A percentile compares a stretch with the other conserved stretches of the same genome.
Conservation (phyloP, 1,140 invertebrate genomes). For the Penaeus indicus region DNA sequence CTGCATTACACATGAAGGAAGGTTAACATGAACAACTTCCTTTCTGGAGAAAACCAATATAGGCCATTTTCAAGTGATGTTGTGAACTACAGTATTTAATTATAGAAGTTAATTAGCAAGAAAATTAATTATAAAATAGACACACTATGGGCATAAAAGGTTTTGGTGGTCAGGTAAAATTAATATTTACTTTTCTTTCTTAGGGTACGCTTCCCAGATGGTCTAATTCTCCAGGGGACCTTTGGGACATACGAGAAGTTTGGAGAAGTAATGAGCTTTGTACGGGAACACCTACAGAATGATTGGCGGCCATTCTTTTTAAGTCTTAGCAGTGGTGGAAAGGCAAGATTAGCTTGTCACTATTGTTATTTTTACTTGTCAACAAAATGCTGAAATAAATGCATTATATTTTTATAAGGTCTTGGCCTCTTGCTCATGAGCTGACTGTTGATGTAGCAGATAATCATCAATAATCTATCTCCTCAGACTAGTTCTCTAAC, state of each 20-base stretch:
- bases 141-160: too few relatives aligned
- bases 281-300: slow-evolving; percentile 79
- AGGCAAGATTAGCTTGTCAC: slow-evolving; percentile 41
- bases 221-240: slow-evolving; percentile 85
- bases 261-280: slow-evolving; percentile 79
- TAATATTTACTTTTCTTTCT: neutral
- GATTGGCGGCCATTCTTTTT: slow-evolving; percentile 78
- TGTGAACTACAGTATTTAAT: too few relatives aligned
- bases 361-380: neutral
- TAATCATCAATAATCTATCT: neutral
- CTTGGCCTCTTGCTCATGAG: too few relatives aligned
- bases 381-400: neutral
- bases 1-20: too few relatives aligned
- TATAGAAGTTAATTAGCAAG: too few relatives aligned
- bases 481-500: neutral
- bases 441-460: too few relatives aligned
- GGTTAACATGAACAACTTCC: too few relatives aligned
- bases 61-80: too few relatives aligned
- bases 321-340: slow-evolving; percentile 68
- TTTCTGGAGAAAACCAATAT: too few relatives aligned
- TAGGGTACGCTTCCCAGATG: slow-evolving; percentile 88
- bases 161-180: neutral
- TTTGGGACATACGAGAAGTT: slow-evolving; percentile 85
- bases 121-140: too few relatives aligned
- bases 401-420: too few relatives aligned